A percentile compares a stretch with the other conserved stretches of the same genome.
Evolutionary conservation across 2,113 vertebrate species (phyloP).

Genomic region (Rutilus rutilus): DNA sequence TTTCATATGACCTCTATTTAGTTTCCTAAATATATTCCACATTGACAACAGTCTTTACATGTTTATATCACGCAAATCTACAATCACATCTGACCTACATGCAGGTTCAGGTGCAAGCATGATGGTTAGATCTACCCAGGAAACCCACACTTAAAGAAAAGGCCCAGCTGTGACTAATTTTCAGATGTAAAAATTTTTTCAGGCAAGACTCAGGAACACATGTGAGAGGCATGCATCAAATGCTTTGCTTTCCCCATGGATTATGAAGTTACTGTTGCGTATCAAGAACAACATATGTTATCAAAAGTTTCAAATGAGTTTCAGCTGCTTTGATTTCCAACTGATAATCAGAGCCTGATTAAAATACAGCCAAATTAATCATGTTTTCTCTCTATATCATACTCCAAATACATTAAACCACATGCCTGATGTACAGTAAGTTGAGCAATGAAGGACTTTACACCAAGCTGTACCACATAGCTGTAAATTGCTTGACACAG

Average conservation of each 20-base stretch:
- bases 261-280: not conserved
- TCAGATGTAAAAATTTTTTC: not conserved
- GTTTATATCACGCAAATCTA: conserved; percentile 1
- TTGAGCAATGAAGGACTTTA: not conserved
- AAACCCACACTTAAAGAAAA: conserved; percentile 38
- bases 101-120: conserved; percentile 25
- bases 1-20: too few species aligned
- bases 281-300: not conserved
- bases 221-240: not conserved
- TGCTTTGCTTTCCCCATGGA: not conserved
- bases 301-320: not conserved
- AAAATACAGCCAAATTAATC: not conserved
- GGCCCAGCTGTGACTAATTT: conserved; percentile 16
- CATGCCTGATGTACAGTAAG: not conserved
- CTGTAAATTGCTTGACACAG: not conserved
- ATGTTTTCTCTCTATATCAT: not conserved
- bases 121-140: conserved; percentile 24
- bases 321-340: not conserved
- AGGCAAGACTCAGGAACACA: not conserved
- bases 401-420: not conserved
- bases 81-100: conserved; percentile 16
- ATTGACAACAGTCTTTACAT: conserved; percentile 22
- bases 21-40: conserved; percentile 19
- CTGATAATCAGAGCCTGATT: not conserved
- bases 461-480: not conserved